Evolutionary conservation across 2,797 vertebrate species (phyloP).

Genomic region (Somateria mollissima): DNA sequence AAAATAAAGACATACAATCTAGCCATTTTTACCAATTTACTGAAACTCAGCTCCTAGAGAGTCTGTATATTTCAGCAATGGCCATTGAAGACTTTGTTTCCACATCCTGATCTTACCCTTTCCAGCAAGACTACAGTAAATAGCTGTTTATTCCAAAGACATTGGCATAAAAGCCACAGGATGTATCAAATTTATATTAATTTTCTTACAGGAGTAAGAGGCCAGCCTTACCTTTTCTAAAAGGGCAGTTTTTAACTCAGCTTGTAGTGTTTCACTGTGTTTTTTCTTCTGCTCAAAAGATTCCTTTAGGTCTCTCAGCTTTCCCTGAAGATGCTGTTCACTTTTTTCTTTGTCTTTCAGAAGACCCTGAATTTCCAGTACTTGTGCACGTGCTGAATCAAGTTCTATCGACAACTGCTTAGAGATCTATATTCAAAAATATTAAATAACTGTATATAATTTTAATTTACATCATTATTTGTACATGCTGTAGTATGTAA

Average conservation of each 20-base stretch:
- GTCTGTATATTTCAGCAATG: background rate
- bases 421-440: conserved; percentile 80
- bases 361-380: conserved; percentile 79
- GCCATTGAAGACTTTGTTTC: background rate
- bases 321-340: conserved; percentile 82
- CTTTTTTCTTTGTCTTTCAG: conserved; percentile 87
- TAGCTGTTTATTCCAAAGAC: background rate
- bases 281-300: conserved; percentile 85
- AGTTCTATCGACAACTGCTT: conserved; percentile 84
- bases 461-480: background rate
- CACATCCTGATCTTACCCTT: background rate
- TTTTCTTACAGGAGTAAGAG: conserved; percentile 22
- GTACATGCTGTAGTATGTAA: background rate
- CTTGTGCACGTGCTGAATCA: conserved; percentile 79
- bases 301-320: conserved; percentile 83
- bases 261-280: conserved; percentile 82
- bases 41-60: background rate
- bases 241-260: conserved; percentile 81
- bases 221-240: conserved; percentile 83
- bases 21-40: background rate
- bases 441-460: conserved; percentile 2
- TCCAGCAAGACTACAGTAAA: background rate
- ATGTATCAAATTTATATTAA: background rate
- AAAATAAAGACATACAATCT: background rate
- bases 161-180: background rate